Evolutionary conservation across 2,113 vertebrate species (phyloP).

Genomic region (Choloepus hoffmanni): DNA sequence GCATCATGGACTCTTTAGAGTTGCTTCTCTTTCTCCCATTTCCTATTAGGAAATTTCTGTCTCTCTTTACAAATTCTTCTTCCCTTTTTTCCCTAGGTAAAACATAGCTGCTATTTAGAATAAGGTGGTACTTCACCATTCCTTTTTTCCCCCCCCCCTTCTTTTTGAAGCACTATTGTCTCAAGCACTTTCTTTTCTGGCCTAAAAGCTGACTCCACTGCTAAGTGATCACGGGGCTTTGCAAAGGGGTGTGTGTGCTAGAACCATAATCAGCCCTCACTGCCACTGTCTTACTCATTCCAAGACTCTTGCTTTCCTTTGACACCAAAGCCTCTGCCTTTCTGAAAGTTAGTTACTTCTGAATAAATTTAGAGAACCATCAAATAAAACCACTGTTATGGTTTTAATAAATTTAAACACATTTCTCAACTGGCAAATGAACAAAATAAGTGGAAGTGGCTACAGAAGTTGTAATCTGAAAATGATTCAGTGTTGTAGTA

Average conservation of each 20-base stretch:
- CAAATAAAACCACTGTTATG: neutral
- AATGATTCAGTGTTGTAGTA: neutral
- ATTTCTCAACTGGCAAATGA: neutral
- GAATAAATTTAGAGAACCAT: neutral
- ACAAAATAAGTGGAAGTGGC: neutral
- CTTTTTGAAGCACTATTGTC: neutral
- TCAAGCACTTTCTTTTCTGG: neutral
- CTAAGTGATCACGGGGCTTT: neutral
- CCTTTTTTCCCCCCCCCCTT: neutral
- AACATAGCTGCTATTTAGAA: neutral
- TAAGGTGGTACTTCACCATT: neutral
- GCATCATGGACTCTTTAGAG: neutral
- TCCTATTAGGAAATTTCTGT: neutral
- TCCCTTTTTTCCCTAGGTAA: neutral
- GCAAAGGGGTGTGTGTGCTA: fast-evolving
- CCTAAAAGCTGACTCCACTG: neutral
- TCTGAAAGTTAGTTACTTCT: neutral
- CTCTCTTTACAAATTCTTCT: neutral
- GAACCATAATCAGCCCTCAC: fast-evolving
- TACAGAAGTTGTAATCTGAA: neutral
- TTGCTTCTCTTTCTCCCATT: neutral
- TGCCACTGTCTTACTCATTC: neutral
- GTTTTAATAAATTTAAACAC: neutral
- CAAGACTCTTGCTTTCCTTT: neutral
- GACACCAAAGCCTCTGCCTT: neutral